Percentiles rank a stretch among this genome's conserved stretches.
phyloP scores from a whole-genome alignment of 2,888 invertebrate genomes.

The Eristalinus aeneus region DNA sequence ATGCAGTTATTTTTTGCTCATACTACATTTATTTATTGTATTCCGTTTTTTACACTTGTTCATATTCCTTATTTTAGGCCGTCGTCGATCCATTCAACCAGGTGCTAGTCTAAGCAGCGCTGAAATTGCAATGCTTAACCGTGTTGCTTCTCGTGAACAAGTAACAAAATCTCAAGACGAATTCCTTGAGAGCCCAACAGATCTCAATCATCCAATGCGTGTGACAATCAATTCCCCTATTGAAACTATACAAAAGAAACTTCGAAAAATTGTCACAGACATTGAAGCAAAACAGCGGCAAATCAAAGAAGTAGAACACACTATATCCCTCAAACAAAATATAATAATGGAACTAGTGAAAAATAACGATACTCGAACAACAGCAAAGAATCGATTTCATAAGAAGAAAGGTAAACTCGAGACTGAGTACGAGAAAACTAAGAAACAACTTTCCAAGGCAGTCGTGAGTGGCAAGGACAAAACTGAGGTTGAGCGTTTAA shows the following conservation, averaged over 20 bases:
- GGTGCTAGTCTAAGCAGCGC: constrained; percentile 84
- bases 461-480: constrained; percentile 81
- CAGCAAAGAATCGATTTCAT: constrained; percentile 83
- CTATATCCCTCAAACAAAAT: constrained; percentile 88
- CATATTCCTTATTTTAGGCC: constrained; percentile 72
- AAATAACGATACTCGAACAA: constrained; percentile 83
- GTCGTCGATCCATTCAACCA: constrained; percentile 84
- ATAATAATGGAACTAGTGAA: constrained; percentile 86
- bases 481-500: constrained; percentile 80
- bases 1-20: not conserved
- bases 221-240: constrained; percentile 75
- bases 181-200: constrained; percentile 76
- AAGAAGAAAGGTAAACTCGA: constrained; percentile 85
- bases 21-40: not conserved
- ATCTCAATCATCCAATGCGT: constrained; percentile 74
- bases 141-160: constrained; percentile 81
- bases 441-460: constrained; percentile 82
- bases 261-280: constrained; percentile 81
- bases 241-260: constrained; percentile 78
- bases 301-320: constrained; percentile 86
- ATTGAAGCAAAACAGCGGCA: constrained; percentile 86
- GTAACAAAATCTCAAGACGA: constrained; percentile 75
- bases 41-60: not conserved
- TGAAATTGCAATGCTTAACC: constrained; percentile 83
- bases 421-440: constrained; percentile 83